A percentile compares a stretch with the other conserved stretches of the same genome.
These are phyloP conservation scores for Ferrisia virgata DNA, from an alignment of 2,888 invertebrate genomes.

Conservation along the genomic window DNA sequence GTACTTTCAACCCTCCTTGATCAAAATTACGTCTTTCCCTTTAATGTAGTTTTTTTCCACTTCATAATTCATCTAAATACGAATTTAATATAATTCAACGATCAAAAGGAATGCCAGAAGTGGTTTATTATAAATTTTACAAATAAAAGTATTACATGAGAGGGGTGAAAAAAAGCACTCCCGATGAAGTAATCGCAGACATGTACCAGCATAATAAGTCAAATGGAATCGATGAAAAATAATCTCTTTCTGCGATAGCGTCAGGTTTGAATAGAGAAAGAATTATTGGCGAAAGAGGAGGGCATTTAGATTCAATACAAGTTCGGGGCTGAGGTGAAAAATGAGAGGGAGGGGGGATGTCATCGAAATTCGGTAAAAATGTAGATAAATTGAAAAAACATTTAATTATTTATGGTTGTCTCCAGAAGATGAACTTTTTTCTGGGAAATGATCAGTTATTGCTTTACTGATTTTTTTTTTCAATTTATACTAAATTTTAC, in stretches of 20 bases:
- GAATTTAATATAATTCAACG: slow-evolving; percentile 1
- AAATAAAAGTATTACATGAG: neutral
- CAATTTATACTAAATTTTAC: too few relatives aligned
- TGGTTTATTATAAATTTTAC: neutral
- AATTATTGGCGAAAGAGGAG: too few relatives aligned
- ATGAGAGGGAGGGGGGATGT: too few relatives aligned
- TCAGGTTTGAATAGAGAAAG: neutral
- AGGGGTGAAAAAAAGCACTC: neutral
- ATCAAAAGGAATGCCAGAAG: neutral
- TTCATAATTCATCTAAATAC: neutral
- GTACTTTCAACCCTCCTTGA: neutral
- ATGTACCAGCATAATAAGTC: neutral
- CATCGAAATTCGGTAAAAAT: too few relatives aligned
- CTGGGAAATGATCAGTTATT: too few relatives aligned
- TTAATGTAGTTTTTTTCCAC: neutral
- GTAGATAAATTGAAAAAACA: too few relatives aligned
- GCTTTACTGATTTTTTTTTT: too few relatives aligned
- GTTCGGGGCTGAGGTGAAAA: too few relatives aligned
- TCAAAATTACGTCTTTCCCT: too few relatives aligned
- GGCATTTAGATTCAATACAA: too few relatives aligned
- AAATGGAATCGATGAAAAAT: neutral
- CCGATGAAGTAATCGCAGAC: neutral
- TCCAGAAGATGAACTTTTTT: too few relatives aligned
- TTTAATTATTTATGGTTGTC: too few relatives aligned
- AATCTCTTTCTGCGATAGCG: neutral